phyloP scores from a whole-genome alignment of 2,797 vertebrate species.

The Lutjanus campechanus region DNA sequence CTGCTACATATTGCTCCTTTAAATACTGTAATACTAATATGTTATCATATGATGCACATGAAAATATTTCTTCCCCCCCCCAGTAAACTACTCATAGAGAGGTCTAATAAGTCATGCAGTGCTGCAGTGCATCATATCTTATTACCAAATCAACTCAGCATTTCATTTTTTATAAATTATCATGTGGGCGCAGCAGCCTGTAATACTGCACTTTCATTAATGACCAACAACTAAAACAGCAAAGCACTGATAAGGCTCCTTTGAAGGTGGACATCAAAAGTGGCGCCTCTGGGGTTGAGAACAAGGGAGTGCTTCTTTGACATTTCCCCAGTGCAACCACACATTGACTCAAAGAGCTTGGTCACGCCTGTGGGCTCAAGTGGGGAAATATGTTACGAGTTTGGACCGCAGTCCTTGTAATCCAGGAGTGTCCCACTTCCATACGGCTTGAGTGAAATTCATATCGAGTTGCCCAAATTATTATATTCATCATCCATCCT shows the following conservation, averaged over 20 bases:
- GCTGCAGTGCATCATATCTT: conserved; percentile 56
- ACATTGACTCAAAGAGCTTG: conserved; percentile 68
- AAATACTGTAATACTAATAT: neutral
- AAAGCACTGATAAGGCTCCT: conserved; percentile 65
- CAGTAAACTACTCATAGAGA: conserved; percentile 11
- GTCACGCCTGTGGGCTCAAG: conserved; percentile 68
- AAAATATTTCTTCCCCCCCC: conserved; percentile 2
- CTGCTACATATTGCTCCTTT: too few relatives aligned
- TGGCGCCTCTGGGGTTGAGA: conserved; percentile 72
- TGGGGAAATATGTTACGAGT: conserved; percentile 66
- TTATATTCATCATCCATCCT: conserved; percentile 74
- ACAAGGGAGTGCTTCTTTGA: conserved; percentile 70
- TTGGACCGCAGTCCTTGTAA: conserved; percentile 58
- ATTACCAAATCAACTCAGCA: conserved; percentile 53
- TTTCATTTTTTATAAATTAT: conserved; percentile 67
- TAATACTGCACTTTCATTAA: conserved; percentile 71
- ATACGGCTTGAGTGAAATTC: conserved; percentile 67
- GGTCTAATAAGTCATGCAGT: conserved; percentile 25
- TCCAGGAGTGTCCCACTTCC: conserved; percentile 73
- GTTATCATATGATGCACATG: neutral
- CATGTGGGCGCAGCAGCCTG: conserved; percentile 42
- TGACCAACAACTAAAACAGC: conserved; percentile 75
- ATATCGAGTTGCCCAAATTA: conserved; percentile 73
- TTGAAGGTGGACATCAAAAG: conserved; percentile 82
- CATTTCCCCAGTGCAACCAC: conserved; percentile 64